Evolutionary conservation across 2,113 vertebrate species (phyloP), one percentile per base, ranked within the genome.

Genomic region (Phalacrocorax carbo): DNA sequence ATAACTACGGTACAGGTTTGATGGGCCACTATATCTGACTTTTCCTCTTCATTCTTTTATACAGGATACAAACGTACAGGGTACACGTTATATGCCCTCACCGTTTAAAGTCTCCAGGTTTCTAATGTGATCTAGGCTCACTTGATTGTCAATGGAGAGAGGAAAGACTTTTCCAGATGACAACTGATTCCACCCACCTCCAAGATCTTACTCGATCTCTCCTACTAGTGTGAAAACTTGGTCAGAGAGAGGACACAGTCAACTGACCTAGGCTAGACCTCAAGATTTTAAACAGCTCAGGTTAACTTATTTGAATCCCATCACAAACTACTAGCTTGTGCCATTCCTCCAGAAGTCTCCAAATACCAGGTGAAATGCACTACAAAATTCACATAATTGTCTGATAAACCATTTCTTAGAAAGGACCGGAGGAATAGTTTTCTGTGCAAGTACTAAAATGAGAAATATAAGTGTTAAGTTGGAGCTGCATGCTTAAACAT

Each of bases 401-500:
- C 32, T n/a, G 40, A 58, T 32, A 75, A 79, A 61, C 2, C 1
- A 0, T 26, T 68, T 81, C 12, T 44, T 49, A 34, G 30, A 40
- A 30, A 75, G 2, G 5, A 48, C 75, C 34, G 32, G 87, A 21
- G 10, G 27, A 85, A 70, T 11, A 61, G 14, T 27, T 76, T 90
- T 76, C 21, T 79, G 5, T 27, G 18, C 8, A 12, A 68, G 22
- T 68, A 46, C 58, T 77, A 46, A 76, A 60, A 30, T 29, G 9
- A 69, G 49, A 93, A 72, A 83, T 20, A 4, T 42, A 34, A 48
- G 4, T 44, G 2, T 73, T 72, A 69, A 65, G 5, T 20, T 52
- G 30, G 11, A 93, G 14, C 4, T 0, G 0, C 6, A 22, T 42
- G 6, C 58, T 85, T 64, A 89, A 87, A 65, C 11, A 23, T 21